These are phyloP conservation scores for Pogonocichla stellata DNA, from an alignment of 2,113 vertebrate genomes.

Conservation along the genomic window DNA sequence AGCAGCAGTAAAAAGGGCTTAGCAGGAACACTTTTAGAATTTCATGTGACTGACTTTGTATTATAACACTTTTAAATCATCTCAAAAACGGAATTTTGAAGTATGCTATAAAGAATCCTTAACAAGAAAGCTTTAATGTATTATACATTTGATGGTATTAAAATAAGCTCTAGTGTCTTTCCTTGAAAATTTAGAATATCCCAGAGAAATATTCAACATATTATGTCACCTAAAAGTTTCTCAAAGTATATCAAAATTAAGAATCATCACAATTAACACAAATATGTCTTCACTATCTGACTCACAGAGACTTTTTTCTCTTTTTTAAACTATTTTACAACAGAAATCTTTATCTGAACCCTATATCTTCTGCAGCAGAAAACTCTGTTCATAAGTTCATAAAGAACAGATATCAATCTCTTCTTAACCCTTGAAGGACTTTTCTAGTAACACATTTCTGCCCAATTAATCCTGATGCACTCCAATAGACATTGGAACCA, in stretches of 20 bases:
- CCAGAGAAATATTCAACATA: not conserved
- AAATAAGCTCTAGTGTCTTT: not conserved
- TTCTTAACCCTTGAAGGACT: not conserved
- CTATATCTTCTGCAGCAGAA: not conserved
- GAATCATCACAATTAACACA: not conserved
- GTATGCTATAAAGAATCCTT: not conserved
- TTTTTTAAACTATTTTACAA: not conserved
- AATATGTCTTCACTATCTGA: not conserved
- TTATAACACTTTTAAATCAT: constrained; percentile 1
- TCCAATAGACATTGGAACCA: not conserved
- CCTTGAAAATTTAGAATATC: not conserved
- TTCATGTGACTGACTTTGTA: constrained; percentile 12
- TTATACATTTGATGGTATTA: not conserved
- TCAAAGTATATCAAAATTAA: not conserved
- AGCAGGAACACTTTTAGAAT: not conserved
- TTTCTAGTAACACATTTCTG: not conserved
- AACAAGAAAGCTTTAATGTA: constrained; percentile 21
- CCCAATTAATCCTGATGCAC: not conserved
- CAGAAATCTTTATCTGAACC: not conserved
- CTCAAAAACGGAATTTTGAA: not conserved
- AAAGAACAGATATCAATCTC: not conserved
- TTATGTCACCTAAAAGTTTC: not conserved
- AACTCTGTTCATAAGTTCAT: not conserved
- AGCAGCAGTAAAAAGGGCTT: not conserved
- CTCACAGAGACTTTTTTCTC: not conserved